Conservation (phyloP, 1,140 invertebrate genomes). For the Drosophila ananassae region DNA sequence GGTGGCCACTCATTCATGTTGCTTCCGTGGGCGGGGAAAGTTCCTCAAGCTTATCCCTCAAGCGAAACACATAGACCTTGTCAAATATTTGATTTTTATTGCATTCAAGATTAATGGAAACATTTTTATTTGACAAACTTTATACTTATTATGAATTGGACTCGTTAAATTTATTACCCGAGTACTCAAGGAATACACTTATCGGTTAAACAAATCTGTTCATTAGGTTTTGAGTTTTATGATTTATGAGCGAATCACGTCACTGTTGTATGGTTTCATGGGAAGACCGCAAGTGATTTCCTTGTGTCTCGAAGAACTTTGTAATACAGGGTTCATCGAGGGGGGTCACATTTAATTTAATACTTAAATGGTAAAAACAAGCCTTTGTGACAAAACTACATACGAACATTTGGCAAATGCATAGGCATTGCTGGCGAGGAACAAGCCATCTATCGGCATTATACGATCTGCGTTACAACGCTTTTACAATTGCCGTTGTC, state of each 20-base stretch:
- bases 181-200: not conserved
- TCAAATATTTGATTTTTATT: constrained; percentile 25
- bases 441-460: constrained; percentile 32
- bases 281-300: not conserved
- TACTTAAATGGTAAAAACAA: not conserved
- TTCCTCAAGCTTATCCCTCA: constrained; percentile 12
- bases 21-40: not conserved
- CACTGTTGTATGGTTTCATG: not conserved
- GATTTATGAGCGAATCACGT: not conserved
- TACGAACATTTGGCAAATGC: constrained; percentile 40
- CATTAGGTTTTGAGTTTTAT: not conserved
- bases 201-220: constrained; percentile 1
- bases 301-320: not conserved
- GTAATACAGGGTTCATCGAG: constrained; percentile 1
- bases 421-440: constrained; percentile 40
- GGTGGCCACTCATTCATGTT: constrained; percentile 42
- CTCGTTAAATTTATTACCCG: not conserved
- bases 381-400: constrained; percentile 25
- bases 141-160: not conserved
- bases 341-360: constrained; percentile 40
- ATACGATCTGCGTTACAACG: constrained; percentile 36
- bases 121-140: not conserved
- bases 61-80: not conserved
- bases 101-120: constrained; percentile 31
- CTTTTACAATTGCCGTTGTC: constrained; percentile 51